These are phyloP conservation scores for Bombus confusus DNA, from an alignment of 1,140 invertebrate species.

Conservation along the genomic window DNA sequence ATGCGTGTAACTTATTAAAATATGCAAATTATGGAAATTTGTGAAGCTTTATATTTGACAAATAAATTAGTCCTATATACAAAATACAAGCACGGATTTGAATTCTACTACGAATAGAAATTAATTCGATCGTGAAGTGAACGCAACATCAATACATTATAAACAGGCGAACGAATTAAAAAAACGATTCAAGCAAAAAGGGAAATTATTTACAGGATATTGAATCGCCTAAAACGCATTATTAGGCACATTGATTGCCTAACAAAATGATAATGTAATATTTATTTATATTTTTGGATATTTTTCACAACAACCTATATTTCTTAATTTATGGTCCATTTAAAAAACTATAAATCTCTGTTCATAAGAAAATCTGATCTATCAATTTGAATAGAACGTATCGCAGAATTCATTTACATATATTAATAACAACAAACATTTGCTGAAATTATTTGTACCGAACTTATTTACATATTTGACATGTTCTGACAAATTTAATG, in stretches of 20 bases:
- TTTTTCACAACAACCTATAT: not conserved
- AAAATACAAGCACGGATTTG: not conserved
- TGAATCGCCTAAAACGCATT: not conserved
- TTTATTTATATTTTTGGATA: not conserved
- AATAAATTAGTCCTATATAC: not conserved
- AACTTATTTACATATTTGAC: not conserved
- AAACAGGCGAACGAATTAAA: not conserved
- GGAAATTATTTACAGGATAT: not conserved
- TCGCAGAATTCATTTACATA: not conserved
- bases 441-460: not conserved
- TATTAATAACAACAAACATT: not conserved
- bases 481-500: not conserved
- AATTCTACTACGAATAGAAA: not conserved
- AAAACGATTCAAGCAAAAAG: not conserved
- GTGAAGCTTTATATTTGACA: not conserved
- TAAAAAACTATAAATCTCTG: not conserved
- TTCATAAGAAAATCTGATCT: not conserved
- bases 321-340: not conserved
- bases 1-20: too few relatives aligned
- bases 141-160: not conserved
- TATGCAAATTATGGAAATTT: not conserved
- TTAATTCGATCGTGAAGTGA: not conserved
- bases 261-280: not conserved
- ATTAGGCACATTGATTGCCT: not conserved
- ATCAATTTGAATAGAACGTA: not conserved